These are phyloP conservation scores for Erpobdella octoculata DNA, from an alignment of 2,888 invertebrate species.

Conservation along the genomic window DNA sequence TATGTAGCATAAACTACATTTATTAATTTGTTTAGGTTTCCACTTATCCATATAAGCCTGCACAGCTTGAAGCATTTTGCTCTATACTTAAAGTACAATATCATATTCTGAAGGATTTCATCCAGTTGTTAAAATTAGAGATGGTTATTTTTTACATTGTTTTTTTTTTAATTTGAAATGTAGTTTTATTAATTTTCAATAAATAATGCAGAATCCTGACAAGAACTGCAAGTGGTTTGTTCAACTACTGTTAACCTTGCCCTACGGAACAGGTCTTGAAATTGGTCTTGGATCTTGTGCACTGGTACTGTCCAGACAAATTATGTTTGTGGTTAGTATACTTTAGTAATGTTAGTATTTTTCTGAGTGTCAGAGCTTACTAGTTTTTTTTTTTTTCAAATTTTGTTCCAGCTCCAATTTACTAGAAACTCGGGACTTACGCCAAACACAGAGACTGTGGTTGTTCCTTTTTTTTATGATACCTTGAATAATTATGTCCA, in stretches of 20 bases:
- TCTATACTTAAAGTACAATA: conserved; percentile 74
- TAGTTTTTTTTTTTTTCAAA: not conserved
- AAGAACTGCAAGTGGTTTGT: conserved; percentile 73
- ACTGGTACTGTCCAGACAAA: conserved; percentile 74
- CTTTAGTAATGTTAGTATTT: not conserved
- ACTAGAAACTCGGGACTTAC: conserved; percentile 57
- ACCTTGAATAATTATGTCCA: conserved; percentile 75
- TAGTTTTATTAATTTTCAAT: not conserved
- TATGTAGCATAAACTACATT: no score
- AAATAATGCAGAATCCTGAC: conserved; percentile 46
- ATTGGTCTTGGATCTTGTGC: conserved; percentile 66
- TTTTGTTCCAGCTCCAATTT: conserved; percentile 62
- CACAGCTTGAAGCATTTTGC: conserved; percentile 76
- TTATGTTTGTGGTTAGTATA: conserved; percentile 74
- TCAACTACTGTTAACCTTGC: conserved; percentile 83
- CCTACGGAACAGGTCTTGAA: conserved; percentile 70
- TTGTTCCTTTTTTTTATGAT: conserved; percentile 83
- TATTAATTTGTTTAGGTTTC: no score
- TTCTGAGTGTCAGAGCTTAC: not conserved
- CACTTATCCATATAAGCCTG: conserved; percentile 81
- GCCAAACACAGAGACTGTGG: conserved; percentile 65
- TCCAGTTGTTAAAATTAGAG: conserved; percentile 74
- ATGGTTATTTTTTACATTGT: no score
- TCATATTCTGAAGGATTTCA: conserved; percentile 80
- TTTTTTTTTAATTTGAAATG: not conserved